Evolutionary conservation across 1,140 invertebrate genomes (phyloP).

Genomic region (Solenopsis invicta): DNA sequence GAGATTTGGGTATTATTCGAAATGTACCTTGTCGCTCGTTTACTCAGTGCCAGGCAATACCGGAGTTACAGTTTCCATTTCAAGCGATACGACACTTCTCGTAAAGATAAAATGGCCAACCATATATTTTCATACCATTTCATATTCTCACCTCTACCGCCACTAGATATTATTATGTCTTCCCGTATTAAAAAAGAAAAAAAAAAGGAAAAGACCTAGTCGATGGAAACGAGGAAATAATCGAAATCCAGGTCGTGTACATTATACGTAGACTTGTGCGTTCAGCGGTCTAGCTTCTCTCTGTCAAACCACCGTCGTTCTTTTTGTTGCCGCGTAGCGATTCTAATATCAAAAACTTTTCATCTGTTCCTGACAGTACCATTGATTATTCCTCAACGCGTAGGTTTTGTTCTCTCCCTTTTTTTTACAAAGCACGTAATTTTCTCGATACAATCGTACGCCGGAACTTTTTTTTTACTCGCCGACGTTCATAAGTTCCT

Average conservation of each 20-base stretch:
- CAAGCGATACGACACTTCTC: slow-evolving; percentile 43
- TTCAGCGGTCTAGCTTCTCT: slow-evolving; percentile 55
- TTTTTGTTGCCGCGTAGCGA: slow-evolving; percentile 66
- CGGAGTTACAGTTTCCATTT: slow-evolving; percentile 39
- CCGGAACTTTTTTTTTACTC: slow-evolving; percentile 8
- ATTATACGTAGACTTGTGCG: slow-evolving; percentile 47
- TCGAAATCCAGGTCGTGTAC: slow-evolving; percentile 64
- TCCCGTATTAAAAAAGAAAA: not conserved
- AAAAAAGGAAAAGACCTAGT: not conserved
- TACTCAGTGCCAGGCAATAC: slow-evolving; percentile 49
- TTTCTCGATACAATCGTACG: slow-evolving; percentile 57
- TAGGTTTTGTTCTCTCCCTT: slow-evolving; percentile 23
- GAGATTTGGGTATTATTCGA: slow-evolving; percentile 47
- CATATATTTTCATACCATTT: slow-evolving; percentile 55
- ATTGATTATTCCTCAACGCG: slow-evolving; percentile 60
- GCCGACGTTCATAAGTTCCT: slow-evolving; percentile 23
- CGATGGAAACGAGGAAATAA: slow-evolving; percentile 29
- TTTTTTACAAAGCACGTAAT: slow-evolving; percentile 53
- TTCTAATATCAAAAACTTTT: slow-evolving; percentile 71
- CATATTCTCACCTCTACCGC: slow-evolving; percentile 43
- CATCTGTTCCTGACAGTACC: slow-evolving; percentile 65
- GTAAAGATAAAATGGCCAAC: slow-evolving; percentile 43
- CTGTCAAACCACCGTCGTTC: slow-evolving; percentile 71
- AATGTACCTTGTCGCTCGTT: slow-evolving; percentile 43
- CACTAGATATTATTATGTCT: slow-evolving; percentile 43